Base-by-base conservation (phyloP, 2,888 invertebrate genomes). In the Brachycybe producta region DNA sequence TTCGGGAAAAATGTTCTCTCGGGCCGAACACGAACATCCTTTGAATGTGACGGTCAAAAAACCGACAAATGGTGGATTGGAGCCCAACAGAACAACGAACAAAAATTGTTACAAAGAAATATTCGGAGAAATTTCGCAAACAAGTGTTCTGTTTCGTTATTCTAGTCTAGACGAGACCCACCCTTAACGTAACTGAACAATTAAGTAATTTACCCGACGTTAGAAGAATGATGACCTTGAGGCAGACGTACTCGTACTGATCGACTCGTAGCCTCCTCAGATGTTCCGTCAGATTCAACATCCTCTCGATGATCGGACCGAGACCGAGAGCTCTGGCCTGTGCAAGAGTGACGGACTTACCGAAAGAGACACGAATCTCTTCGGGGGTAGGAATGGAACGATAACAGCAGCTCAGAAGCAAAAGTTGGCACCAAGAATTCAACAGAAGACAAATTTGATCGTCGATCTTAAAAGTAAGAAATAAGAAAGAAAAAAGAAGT, bases 401-500 rank as follows among this genome's bases (percentile, higher is more conserved):
- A 74, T 88, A 94, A 67, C 91, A 91, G 70, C 90, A 91, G 44
- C 90, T 90, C 64, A 91, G 82, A 56, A 91, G 75, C 58, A 91
- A 70, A 60, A 91, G 72, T 70, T 91, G 90, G 70, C 94, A 92
- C 95, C 95, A 95, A 55, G 94, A 91, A 70, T 95, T 95, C 64
- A 95, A 92, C 58, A 95, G 77, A 63, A 95, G 73, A 64, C 91
- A 84, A 62, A 94, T 95, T 73, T 95, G 95, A 73, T 95, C 95
- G 71, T 95, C 95, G 67, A 94, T 94, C 90, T 90, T n/a, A n/a
- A n/a, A n/a, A n/a, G n/a, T n/a, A n/a, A n/a, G n/a, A n/a, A n/a
- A n/a, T n/a, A n/a, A n/a, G 69, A 30, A 67, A 53, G 48, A 35
- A 52, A 52, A n/a, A 21, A 38, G 13, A 27, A 42, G 17, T 40